phyloP scores from a whole-genome alignment of 2,888 invertebrate genomes.

The Trichogramma evanescens region DNA sequence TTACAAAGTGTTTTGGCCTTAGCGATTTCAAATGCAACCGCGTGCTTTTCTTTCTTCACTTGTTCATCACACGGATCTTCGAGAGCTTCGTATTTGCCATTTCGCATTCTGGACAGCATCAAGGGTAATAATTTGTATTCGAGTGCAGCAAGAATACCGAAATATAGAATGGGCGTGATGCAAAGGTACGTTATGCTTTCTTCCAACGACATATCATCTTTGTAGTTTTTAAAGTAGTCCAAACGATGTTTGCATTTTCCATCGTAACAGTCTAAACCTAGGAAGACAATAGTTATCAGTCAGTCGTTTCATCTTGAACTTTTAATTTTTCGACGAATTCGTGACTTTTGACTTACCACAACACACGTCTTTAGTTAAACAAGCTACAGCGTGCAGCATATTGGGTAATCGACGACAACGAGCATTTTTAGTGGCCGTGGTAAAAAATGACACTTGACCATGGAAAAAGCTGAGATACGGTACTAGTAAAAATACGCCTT shows the following conservation, averaged over 20 bases:
- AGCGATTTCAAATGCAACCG: constrained; percentile 26
- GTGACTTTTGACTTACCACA: constrained; percentile 30
- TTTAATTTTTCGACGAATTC: background rate
- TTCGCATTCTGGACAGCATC: constrained; percentile 26
- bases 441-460: constrained; percentile 35
- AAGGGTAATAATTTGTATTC: constrained; percentile 56
- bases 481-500: constrained; percentile 33
- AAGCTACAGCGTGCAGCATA: constrained; percentile 27
- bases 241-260: constrained; percentile 34
- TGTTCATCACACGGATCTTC: constrained; percentile 33
- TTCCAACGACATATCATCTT: constrained; percentile 29
- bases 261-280: constrained; percentile 34
- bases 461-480: constrained; percentile 42
- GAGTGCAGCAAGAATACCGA: constrained; percentile 54
- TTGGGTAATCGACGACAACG: constrained; percentile 37
- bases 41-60: constrained; percentile 39
- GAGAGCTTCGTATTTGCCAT: constrained; percentile 8
- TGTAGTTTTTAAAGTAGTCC: constrained; percentile 23
- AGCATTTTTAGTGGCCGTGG: constrained; percentile 33
- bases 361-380: constrained; percentile 29
- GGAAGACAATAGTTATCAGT: background rate
- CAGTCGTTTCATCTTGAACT: background rate
- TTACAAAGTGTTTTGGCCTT: constrained; percentile 14
- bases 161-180: constrained; percentile 48
- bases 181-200: constrained; percentile 32